Base-by-base conservation (phyloP, 2,113 vertebrate genomes). In the Malurus alboscapulatus region DNA sequence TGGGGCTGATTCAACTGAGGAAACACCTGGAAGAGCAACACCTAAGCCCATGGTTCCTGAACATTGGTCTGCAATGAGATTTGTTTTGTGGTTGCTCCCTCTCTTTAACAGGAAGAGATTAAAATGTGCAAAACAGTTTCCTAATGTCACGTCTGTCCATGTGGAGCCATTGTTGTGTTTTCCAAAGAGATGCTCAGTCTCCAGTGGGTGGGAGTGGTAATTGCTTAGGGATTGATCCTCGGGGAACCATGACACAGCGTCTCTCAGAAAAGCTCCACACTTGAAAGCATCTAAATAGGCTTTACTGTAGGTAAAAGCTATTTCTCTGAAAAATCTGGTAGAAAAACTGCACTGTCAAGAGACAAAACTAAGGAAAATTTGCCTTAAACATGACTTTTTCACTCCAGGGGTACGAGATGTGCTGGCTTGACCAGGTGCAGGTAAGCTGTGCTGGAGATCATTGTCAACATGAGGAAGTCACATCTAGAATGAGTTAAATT, bases 71-170 rank as follows among this genome's bases (percentile, higher is more conserved):
- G 34, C 62, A 68, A 16, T 19, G 24, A 78, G 32, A 44, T 18
- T 29, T 79, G 48, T 29, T 38, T 67, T 18, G 50, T 76, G 36
- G n/a, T 45, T 42, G 26, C n/a, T 84, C 26, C 19, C 26, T 65
- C 24, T 74, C 48, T 87, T 77, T 42, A 67, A 17, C 9, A 61
- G 62, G 44, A 42, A 63, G 36, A 74, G 27, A n/a, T 29, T 75
- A 25, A 87, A 65, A 63, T 40, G 26, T 55, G 36, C 48, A 32
- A 2, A 87, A 53, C 14, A 8, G 24, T 65, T 88, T 50, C 54
- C 53, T 68, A 38, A 67, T 27, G 44, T 83, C 50, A 61, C 0
- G 0, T 63, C 45, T 2, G 1, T 59, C 30, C 1, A 0, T 16
- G 45, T 62, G 57, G 47, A 90, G 34, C 45, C 14, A 5, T 9